Conservation (phyloP, 2,797 vertebrate species). For the Limosa lapponica region DNA sequence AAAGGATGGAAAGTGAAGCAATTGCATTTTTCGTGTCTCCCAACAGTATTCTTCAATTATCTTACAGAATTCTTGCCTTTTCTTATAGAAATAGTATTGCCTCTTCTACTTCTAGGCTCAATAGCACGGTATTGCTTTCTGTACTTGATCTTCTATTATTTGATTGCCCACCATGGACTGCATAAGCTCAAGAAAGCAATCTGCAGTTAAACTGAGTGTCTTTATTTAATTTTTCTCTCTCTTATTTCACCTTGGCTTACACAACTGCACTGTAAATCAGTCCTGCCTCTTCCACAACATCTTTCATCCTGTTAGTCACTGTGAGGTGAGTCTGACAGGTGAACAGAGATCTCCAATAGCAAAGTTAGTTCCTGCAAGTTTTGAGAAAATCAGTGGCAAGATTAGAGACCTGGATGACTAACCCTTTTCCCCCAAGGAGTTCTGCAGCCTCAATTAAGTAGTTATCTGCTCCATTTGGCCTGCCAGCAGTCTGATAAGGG, state of each 20-base stretch:
- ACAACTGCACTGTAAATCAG: neutral
- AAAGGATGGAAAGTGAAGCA: neutral
- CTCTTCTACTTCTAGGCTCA: neutral
- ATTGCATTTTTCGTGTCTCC: neutral
- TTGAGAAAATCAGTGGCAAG: neutral
- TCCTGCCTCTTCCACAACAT: neutral
- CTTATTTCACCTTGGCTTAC: neutral
- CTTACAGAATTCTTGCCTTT: neutral
- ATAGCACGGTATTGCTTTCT: neutral
- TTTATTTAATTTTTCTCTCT: neutral
- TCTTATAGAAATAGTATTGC: neutral
- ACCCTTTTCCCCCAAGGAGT: neutral
- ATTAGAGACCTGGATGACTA: accelerated
- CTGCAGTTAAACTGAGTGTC: neutral
- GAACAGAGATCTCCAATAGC: neutral
- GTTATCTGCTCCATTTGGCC: neutral
- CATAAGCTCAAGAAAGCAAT: neutral
- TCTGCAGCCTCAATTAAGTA: neutral
- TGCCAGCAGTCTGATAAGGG: neutral
- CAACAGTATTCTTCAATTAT: neutral
- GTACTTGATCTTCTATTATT: neutral
- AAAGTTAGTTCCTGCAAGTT: neutral
- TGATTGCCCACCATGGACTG: neutral
- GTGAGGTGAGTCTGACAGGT: neutral
- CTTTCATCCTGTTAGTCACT: neutral